Conservation (phyloP, 2,888 invertebrate genomes). For the Prionchulus punctatus region DNA sequence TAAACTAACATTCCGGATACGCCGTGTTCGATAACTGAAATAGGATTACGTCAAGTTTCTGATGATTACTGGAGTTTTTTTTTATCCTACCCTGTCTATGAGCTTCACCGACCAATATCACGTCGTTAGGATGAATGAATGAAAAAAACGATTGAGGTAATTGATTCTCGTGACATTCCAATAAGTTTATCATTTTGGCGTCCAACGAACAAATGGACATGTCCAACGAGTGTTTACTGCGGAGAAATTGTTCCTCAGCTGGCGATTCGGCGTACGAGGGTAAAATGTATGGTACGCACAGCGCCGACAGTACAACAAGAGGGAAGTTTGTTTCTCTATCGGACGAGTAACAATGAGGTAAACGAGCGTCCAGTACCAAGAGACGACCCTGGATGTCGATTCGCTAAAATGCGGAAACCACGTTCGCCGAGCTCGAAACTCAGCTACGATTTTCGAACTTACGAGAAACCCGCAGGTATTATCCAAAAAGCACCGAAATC, state of each 20-base stretch:
- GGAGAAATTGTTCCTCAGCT: constrained; percentile 97
- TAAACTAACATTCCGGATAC: constrained; percentile 98
- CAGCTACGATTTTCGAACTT: constrained; percentile 40
- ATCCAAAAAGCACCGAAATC: constrained; percentile 93
- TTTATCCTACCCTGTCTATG: constrained; percentile 72
- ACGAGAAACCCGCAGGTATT: constrained; percentile 98
- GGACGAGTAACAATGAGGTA: constrained; percentile 50
- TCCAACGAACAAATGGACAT: constrained; percentile 36
- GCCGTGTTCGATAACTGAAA: constrained; percentile 88
- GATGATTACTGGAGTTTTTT: not conserved
- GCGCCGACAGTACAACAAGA: constrained; percentile 34
- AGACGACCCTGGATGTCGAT: constrained; percentile 93
- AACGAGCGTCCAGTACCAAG: constrained; percentile 73
- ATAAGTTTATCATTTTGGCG: constrained; percentile 18
- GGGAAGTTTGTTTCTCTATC: constrained; percentile 70
- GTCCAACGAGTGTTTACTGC: constrained; percentile 96
- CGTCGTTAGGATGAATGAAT: constrained; percentile 89
- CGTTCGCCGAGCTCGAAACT: too few relatives aligned
- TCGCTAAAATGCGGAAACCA: constrained; percentile 47
- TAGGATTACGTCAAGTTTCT: not conserved
- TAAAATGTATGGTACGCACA: constrained; percentile 71
- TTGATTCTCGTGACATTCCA: constrained; percentile 22
- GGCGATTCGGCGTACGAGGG: constrained; percentile 89
- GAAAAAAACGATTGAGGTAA: constrained; percentile 49
- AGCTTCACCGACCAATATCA: constrained; percentile 90